Evolutionary conservation across 2,888 invertebrate genomes (phyloP).

Genomic region (Heliconius ethilla): DNA sequence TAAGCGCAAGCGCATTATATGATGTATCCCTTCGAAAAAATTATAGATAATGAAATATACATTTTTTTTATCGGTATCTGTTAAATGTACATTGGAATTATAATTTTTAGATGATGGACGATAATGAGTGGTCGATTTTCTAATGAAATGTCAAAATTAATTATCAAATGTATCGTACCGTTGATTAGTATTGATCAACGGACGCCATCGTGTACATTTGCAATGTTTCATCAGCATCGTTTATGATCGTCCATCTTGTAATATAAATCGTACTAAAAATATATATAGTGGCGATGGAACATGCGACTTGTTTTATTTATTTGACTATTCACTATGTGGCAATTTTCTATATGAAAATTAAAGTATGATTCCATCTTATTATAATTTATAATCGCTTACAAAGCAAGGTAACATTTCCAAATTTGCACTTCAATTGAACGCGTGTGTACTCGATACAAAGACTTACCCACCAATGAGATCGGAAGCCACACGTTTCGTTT

Average conservation of each 20-base stretch:
- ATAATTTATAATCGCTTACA: constrained; percentile 48
- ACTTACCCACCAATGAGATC: constrained; percentile 80
- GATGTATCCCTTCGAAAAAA: constrained; percentile 46
- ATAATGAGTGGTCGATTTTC: not conserved
- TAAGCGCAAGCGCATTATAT: constrained; percentile 50
- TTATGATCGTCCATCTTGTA: constrained; percentile 24
- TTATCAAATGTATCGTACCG: not conserved
- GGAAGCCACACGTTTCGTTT: constrained; percentile 77
- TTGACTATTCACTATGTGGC: constrained; percentile 21
- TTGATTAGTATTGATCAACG: not conserved
- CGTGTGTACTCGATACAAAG: constrained; percentile 72
- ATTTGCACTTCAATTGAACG: constrained; percentile 57
- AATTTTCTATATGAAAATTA: constrained; percentile 24
- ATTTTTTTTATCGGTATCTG: constrained; percentile 9
- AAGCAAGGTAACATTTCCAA: constrained; percentile 54
- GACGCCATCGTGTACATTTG: not conserved
- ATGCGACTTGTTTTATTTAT: constrained; percentile 28
- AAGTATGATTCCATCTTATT: constrained; percentile 41
- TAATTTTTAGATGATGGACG: constrained; percentile 21
- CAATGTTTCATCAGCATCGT: constrained; percentile 2
- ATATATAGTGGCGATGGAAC: constrained; percentile 28
- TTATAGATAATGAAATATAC: constrained; percentile 21
- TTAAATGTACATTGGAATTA: constrained; percentile 18
- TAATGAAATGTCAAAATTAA: constrained; percentile 5
- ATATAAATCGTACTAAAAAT: constrained; percentile 12